Conservation (phyloP, 1,140 invertebrate species). For the Drosophila pseudoananassae region DNA sequence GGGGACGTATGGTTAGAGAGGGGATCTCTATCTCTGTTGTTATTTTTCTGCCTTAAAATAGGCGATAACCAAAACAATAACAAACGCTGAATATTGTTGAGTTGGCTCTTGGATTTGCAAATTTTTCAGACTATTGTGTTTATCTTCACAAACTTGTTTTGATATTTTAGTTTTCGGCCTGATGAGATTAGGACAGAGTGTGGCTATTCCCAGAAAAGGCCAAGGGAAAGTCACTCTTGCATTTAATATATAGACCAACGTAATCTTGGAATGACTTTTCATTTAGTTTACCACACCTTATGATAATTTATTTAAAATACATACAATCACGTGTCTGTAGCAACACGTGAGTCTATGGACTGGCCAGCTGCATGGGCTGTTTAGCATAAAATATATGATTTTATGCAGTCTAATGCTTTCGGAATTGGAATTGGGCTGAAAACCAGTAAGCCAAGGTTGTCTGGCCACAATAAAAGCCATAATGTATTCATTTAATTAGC, state of each 20-base stretch:
- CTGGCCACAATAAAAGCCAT: slow-evolving; percentile 33
- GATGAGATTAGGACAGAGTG: slow-evolving; percentile 10
- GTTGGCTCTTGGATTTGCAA: slow-evolving; percentile 43
- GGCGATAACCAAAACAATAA: slow-evolving; percentile 44
- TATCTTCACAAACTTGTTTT: slow-evolving; percentile 42
- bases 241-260: too few relatives aligned
- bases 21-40: slow-evolving; percentile 30
- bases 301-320: not conserved
- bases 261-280: not conserved
- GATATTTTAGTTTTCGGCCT: slow-evolving; percentile 15
- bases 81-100: slow-evolving; percentile 41
- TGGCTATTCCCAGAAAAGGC: not conserved
- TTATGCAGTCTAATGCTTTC: slow-evolving; percentile 4
- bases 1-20: not conserved
- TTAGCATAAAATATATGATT: slow-evolving; percentile 14
- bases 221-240: slow-evolving; percentile 19
- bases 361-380: slow-evolving; percentile 40
- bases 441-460: slow-evolving; percentile 48
- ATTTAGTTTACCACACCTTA: not conserved
- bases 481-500: slow-evolving; percentile 45
- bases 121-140: slow-evolving; percentile 40
- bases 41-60: slow-evolving; percentile 34
- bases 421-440: slow-evolving; percentile 40
- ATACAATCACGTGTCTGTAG: slow-evolving; percentile 26
- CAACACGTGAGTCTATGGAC: slow-evolving; percentile 40